A percentile compares a stretch with the other conserved stretches of the same genome.
Conservation (phyloP, 2,888 invertebrate genomes). For the Dryadula phaetusa region DNA sequence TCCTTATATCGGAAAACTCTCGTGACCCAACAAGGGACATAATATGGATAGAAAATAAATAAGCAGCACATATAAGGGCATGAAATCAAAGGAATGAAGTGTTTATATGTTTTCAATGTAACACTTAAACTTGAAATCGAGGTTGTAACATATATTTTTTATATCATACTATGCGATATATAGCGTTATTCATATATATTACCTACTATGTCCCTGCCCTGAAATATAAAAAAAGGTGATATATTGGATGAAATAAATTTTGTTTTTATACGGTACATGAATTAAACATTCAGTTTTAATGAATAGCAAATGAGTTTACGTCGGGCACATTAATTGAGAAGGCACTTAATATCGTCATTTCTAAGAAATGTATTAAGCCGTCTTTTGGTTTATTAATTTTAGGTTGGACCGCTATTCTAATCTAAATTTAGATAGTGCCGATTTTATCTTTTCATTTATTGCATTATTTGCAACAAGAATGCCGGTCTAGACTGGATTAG, state of each 20-base stretch:
- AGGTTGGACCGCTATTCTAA: conserved; percentile 43
- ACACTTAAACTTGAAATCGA: conserved; percentile 39
- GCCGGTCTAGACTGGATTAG: conserved; percentile 71
- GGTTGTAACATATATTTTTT: conserved; percentile 27
- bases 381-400: conserved; percentile 37
- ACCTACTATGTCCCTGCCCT: neutral
- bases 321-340: conserved; percentile 14
- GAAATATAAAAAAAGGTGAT: neutral
- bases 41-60: conserved; percentile 44
- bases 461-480: conserved; percentile 66
- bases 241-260: neutral
- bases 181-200: neutral
- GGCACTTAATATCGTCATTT: conserved; percentile 11
- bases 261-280: neutral
- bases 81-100: conserved; percentile 43
- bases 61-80: conserved; percentile 40
- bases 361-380: conserved; percentile 5
- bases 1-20: conserved; percentile 42
- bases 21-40: conserved; percentile 41
- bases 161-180: neutral
- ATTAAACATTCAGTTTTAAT: conserved; percentile 13
- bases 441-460: conserved; percentile 53
- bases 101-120: conserved; percentile 39
- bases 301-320: conserved; percentile 8
- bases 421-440: conserved; percentile 47